phyloP scores from a whole-genome alignment of 2,888 invertebrate species.

The Mactromeris polynyma region DNA sequence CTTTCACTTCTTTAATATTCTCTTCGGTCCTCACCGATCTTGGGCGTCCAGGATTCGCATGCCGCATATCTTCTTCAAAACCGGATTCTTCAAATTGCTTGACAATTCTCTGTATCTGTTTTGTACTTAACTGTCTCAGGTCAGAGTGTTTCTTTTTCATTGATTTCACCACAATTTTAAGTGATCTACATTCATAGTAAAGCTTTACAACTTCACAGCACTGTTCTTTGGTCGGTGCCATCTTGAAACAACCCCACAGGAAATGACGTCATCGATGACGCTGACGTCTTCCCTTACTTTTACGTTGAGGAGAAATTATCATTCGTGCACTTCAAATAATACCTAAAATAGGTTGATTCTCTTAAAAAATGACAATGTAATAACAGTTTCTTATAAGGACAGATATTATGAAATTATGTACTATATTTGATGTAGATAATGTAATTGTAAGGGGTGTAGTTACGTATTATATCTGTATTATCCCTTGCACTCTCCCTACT shows the following conservation, averaged over 20 bases:
- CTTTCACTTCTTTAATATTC: neutral
- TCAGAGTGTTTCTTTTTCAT: slow-evolving; percentile 12
- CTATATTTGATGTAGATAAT: too few species aligned
- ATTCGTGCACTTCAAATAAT: neutral
- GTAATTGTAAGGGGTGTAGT: too few species aligned
- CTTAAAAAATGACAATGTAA: neutral
- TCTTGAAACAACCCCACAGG: slow-evolving; percentile 5
- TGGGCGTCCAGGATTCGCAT: slow-evolving; percentile 12
- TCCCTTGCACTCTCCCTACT: too few species aligned
- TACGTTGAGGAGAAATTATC: neutral
- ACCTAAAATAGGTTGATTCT: neutral
- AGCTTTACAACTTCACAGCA: slow-evolving; percentile 17
- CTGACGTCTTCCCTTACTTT: slow-evolving; percentile 26
- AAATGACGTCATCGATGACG: slow-evolving; percentile 27
- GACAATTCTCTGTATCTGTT: slow-evolving; percentile 14
- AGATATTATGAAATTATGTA: slow-evolving; percentile 8
- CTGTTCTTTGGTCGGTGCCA: slow-evolving; percentile 14
- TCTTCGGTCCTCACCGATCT: slow-evolving; percentile 2
- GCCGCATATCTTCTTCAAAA: neutral
- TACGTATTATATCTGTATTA: too few species aligned
- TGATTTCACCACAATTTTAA: slow-evolving; percentile 15
- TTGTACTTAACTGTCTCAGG: neutral
- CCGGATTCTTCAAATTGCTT: neutral
- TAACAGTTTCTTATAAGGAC: neutral
- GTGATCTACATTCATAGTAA: slow-evolving; percentile 25